A percentile compares a stretch with the other conserved stretches of the same genome.
These are phyloP conservation scores for Rhea americana DNA, from an alignment of 2,113 vertebrate genomes.

Conservation along the genomic window DNA sequence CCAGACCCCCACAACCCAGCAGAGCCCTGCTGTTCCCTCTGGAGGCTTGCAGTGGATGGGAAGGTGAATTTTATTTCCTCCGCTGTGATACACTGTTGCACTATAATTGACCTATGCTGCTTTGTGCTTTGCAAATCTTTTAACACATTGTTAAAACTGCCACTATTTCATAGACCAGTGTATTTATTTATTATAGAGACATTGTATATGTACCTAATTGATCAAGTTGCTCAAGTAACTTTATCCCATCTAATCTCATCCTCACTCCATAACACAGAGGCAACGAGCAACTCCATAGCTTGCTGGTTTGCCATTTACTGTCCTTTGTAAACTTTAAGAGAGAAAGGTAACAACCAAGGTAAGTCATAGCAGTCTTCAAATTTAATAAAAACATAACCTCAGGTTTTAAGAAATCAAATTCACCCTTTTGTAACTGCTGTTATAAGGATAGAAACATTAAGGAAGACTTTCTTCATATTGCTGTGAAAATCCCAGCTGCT, in stretches of 20 bases:
- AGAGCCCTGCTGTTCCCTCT: neutral
- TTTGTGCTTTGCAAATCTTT: neutral
- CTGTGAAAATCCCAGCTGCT: conserved; percentile 33
- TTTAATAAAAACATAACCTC: neutral
- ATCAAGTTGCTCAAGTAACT: neutral
- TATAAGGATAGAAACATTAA: conserved; percentile 17
- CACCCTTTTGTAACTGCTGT: neutral
- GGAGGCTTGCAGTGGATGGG: neutral
- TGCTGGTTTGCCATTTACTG: neutral
- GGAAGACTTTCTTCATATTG: conserved; percentile 28
- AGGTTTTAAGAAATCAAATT: neutral
- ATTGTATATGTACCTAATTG: neutral
- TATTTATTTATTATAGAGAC: neutral
- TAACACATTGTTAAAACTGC: neutral
- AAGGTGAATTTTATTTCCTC: conserved; percentile 1
- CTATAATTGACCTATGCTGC: neutral
- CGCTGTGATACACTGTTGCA: neutral
- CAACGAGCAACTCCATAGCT: neutral
- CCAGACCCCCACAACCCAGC: neutral
- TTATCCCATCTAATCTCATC: neutral
- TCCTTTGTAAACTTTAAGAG: neutral
- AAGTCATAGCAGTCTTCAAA: neutral
- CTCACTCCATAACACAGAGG: neutral
- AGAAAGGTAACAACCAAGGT: neutral
- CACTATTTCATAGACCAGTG: neutral